Evolutionary conservation across 2,888 invertebrate genomes (phyloP), one percentile per base, ranked within the genome.

Genomic region (Resseliella maxima): DNA sequence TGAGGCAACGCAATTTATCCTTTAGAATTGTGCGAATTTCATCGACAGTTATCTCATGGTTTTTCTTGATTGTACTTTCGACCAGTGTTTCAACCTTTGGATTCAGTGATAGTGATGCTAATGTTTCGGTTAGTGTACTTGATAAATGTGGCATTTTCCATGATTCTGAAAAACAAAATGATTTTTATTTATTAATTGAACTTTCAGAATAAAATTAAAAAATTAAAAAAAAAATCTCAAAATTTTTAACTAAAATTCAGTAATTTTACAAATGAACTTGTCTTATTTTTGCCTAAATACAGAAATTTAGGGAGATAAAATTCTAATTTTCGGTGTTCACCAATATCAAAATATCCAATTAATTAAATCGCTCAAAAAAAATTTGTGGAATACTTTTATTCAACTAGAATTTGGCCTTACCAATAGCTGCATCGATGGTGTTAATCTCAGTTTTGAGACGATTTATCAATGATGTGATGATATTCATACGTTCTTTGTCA

Each of bases 101-200:
- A 87, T 90, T 91, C 0, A 91, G 87, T 27, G 91, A 90, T 90
- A 91, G 90, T 87, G 91, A 91, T 27, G 90, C 89, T 90, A 91
- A 90, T 81, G 90, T 90, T 0, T 90, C 90, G 86, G 89, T 89
- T 18, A 91, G 88, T 72, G 90, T 89, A 24, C 89, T 89, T 0
- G 90, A 89, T 87, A 91, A 88, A 35, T 88, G 88, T 8, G 91
- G 91, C 21, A 89, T 87, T 87, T 90, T 90, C 91, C 91, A 91
- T 38, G 88, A 88, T 81, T 88, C 91, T 91, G 86, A 12, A 88
- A 88, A 41, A 10, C 85, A 81, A 87, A 85, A 86, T 21, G 5
- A 59, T 54, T 59, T 59, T 85, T 59, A 18, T 50, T 50, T 50
- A 21, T 50, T 31, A 54, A n/a, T n/a, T n/a, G n/a, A n/a, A n/a